phyloP scores from a whole-genome alignment of 2,113 vertebrate genomes.

The Nerophis ophidion region DNA sequence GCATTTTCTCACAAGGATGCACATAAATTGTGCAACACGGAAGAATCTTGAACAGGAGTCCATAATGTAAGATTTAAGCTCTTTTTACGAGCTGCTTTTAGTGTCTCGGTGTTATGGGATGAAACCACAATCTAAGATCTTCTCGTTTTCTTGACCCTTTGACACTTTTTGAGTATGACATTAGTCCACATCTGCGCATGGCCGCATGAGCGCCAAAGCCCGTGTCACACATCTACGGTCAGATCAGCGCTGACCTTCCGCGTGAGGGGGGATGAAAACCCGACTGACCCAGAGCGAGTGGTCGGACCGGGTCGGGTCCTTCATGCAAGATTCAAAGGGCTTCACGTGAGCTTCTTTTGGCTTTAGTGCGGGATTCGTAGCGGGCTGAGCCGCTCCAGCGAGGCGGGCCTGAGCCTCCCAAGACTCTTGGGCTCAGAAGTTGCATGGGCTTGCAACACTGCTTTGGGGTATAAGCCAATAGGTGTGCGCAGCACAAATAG shows the following conservation, averaged over 20 bases:
- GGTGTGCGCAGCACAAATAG: slow-evolving; percentile 49
- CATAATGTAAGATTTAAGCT: slow-evolving; percentile 16
- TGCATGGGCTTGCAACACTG: slow-evolving; percentile 67
- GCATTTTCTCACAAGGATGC: slow-evolving; percentile 16
- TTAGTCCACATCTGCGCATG: slow-evolving; percentile 41
- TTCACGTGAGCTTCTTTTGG: slow-evolving; percentile 65
- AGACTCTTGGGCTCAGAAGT: slow-evolving; percentile 64
- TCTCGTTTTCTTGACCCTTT: slow-evolving; percentile 51
- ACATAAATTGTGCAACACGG: slow-evolving; percentile 12
- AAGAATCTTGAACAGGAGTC: slow-evolving; percentile 11
- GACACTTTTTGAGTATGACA: slow-evolving; percentile 44
- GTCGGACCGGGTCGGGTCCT: slow-evolving; percentile 52
- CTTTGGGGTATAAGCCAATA: slow-evolving; percentile 67
- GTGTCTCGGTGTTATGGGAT: slow-evolving; percentile 40
- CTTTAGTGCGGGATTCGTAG: slow-evolving; percentile 68
- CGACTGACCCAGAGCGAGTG: slow-evolving; percentile 61
- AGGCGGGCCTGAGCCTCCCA: slow-evolving; percentile 64
- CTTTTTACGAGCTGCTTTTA: slow-evolving; percentile 28
- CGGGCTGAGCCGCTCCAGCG: slow-evolving; percentile 56
- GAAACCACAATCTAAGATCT: slow-evolving; percentile 44
- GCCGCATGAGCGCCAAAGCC: slow-evolving; percentile 49
- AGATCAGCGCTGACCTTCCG: slow-evolving; percentile 67
- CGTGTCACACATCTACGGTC: slow-evolving; percentile 58
- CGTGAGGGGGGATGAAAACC: slow-evolving; percentile 64
- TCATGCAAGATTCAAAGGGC: slow-evolving; percentile 67